Evolutionary conservation across 2,888 invertebrate species (phyloP).

Genomic region (Tetrapedia diversipes): DNA sequence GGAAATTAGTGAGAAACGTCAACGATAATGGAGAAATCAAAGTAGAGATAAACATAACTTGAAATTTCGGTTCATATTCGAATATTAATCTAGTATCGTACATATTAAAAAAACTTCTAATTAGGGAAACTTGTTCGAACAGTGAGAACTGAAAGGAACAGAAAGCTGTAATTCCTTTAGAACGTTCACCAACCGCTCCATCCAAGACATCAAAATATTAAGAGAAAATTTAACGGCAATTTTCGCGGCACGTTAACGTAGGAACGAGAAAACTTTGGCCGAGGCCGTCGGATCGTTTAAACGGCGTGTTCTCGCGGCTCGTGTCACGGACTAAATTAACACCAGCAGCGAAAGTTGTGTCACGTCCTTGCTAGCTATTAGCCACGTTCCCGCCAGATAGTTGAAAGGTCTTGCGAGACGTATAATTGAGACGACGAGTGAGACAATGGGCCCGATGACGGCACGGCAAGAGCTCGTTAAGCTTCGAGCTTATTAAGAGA

Average conservation of each 20-base stretch:
- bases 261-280: constrained; percentile 14
- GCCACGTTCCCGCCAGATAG: constrained; percentile 29
- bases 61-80: no score
- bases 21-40: no score
- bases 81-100: no score
- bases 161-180: no score
- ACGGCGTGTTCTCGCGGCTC: constrained; percentile 7
- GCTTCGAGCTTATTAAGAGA: constrained; percentile 35
- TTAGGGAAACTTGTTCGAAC: no score
- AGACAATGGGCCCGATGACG: constrained; percentile 39
- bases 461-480: constrained; percentile 7
- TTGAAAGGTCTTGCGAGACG: constrained; percentile 36
- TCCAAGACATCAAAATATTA: background rate
- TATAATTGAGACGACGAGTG: constrained; percentile 35
- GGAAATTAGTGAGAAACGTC: no score
- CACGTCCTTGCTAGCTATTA: constrained; percentile 43
- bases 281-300: constrained; percentile 12
- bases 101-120: no score
- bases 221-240: background rate
- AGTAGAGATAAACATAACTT: no score
- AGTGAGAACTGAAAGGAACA: no score
- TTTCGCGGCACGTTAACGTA: background rate
- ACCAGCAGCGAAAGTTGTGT: constrained; percentile 36
- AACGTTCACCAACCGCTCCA: no score
- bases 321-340: constrained; percentile 44